Evolutionary conservation across 2,888 invertebrate genomes (phyloP).

Genomic region (Amiota mariae): DNA sequence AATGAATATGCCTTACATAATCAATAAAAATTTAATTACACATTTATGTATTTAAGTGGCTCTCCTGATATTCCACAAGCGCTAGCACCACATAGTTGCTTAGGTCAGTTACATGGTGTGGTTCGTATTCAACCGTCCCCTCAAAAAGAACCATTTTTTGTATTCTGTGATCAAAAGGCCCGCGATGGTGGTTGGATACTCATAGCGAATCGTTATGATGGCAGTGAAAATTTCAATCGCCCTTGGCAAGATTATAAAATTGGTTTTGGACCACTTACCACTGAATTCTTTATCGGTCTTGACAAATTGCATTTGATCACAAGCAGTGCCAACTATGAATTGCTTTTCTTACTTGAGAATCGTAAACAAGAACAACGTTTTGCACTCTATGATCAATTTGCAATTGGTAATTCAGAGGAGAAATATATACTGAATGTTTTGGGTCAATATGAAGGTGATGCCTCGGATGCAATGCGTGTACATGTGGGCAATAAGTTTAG

Average conservation of each 20-base stretch:
- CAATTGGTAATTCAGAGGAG: conserved; percentile 53
- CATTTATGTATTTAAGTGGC: too few species aligned
- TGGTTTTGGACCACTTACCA: conserved; percentile 46
- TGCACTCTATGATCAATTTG: conserved; percentile 54
- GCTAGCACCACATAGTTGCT: conserved; percentile 48
- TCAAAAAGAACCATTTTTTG: conserved; percentile 51
- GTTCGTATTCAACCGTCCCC: conserved; percentile 48
- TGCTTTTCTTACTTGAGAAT: conserved; percentile 51
- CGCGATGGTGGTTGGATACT: conserved; percentile 56
- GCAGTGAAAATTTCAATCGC: conserved; percentile 53
- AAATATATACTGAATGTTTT: conserved; percentile 52
- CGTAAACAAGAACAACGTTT: conserved; percentile 49
- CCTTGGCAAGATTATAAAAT: conserved; percentile 55
- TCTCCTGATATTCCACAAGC: too few species aligned
- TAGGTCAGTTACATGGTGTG: conserved; percentile 48
- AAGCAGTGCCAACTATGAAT: conserved; percentile 48
- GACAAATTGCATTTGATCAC: conserved; percentile 54
- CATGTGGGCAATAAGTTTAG: conserved; percentile 54
- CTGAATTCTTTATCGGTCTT: conserved; percentile 55
- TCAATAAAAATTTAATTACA: too few species aligned
- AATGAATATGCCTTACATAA: background rate
- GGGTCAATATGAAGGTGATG: conserved; percentile 51
- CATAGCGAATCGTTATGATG: conserved; percentile 51
- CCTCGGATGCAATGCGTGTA: conserved; percentile 48
- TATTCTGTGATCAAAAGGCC: conserved; percentile 52